These are phyloP conservation scores for Olivierus martensii DNA, from an alignment of 1,140 invertebrate genomes.

Conservation along the genomic window DNA sequence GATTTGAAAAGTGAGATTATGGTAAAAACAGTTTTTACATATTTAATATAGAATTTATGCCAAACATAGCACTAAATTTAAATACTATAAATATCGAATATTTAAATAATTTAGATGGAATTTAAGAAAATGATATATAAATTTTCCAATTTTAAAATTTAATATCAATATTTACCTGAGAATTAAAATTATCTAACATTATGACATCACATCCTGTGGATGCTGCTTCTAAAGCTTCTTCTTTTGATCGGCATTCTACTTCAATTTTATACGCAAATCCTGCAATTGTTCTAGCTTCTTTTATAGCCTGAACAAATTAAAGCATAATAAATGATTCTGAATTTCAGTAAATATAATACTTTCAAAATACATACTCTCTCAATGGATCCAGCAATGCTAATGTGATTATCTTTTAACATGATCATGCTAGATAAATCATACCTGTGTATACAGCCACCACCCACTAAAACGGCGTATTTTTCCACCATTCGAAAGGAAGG, in stretches of 20 bases:
- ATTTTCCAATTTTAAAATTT: not conserved
- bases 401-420: slow-evolving; percentile 39
- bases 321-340: not conserved
- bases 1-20: not conserved
- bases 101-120: too few species aligned
- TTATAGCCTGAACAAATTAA: slow-evolving; percentile 28
- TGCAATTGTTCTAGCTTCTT: slow-evolving; percentile 26
- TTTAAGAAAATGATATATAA: too few species aligned
- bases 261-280: slow-evolving; percentile 35
- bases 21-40: not conserved
- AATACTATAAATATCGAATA: too few species aligned
- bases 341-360: too few species aligned
- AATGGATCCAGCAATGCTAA: slow-evolving; percentile 32
- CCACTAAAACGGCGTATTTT: slow-evolving; percentile 36
- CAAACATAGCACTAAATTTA: too few species aligned
- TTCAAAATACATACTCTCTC: slow-evolving; percentile 25
- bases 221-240: slow-evolving; percentile 32
- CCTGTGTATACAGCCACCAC: slow-evolving; percentile 32
- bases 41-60: not conserved
- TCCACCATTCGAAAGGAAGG: slow-evolving; percentile 37
- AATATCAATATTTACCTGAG: slow-evolving; percentile 23
- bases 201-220: slow-evolving; percentile 31
- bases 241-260: slow-evolving; percentile 33
- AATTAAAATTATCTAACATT: slow-evolving; percentile 36
- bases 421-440: slow-evolving; percentile 36